Percentiles rank a stretch among this genome's conserved stretches.
phyloP scores from a whole-genome alignment of 2,888 invertebrate genomes.

The Caenorhabditis sp. region DNA sequence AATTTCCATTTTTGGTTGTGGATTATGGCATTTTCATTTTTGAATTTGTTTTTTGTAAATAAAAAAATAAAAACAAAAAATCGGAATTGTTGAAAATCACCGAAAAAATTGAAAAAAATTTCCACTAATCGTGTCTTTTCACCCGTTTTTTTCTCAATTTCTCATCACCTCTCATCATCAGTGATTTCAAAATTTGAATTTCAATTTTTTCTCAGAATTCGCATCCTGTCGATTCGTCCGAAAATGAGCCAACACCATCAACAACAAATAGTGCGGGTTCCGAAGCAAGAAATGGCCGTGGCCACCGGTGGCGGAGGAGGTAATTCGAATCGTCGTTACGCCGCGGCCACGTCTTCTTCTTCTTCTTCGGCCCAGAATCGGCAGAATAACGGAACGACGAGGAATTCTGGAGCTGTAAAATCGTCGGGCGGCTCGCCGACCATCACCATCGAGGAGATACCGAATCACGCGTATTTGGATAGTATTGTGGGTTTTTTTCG shows the following conservation, averaged over 20 bases:
- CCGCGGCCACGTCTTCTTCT: conserved; percentile 13
- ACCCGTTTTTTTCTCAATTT: too few relatives aligned
- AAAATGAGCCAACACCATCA: conserved; percentile 38
- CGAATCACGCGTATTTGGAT: conserved; percentile 37
- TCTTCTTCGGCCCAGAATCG: too few relatives aligned
- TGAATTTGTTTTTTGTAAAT: too few relatives aligned
- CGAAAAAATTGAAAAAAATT: too few relatives aligned
- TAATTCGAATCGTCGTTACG: conserved; percentile 28
- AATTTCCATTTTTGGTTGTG: too few relatives aligned
- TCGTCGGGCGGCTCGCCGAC: conserved; percentile 9
- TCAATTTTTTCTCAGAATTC: conserved; percentile 39
- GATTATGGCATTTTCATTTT: too few relatives aligned
- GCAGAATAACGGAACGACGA: conserved; percentile 9
- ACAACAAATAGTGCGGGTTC: conserved; percentile 34
- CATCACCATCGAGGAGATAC: conserved; percentile 47
- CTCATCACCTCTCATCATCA: too few relatives aligned
- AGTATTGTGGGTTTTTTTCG: conserved; percentile 19
- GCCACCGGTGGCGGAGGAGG: too few relatives aligned
- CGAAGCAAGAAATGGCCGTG: conserved; percentile 24
- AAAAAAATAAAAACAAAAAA: too few relatives aligned
- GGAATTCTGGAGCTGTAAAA: conserved; percentile 2
- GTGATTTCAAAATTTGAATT: too few relatives aligned
- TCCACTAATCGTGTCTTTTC: too few relatives aligned
- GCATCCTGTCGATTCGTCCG: conserved; percentile 39
- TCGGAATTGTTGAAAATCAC: too few relatives aligned